Base-by-base conservation (phyloP, 1,140 invertebrate species). In the Theocolax elegans region DNA sequence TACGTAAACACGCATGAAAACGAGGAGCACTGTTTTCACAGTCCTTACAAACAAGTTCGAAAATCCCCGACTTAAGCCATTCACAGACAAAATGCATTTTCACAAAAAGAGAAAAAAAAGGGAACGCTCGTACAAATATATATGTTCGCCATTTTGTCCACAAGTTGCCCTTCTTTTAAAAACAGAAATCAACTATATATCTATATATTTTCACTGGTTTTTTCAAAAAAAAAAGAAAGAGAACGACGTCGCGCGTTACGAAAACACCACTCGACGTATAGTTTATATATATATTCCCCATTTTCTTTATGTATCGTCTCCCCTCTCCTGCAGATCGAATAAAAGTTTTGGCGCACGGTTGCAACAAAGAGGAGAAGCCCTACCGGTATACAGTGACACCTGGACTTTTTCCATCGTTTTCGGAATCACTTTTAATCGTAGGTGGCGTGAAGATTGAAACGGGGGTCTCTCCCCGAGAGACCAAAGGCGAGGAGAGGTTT, bases 401-500 rank as follows among this genome's bases (percentile, higher is more conserved):
- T 71, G 69, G 69, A 71, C 62, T 71, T 71, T 65, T 67, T 59
- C 67, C 59, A 48, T 3, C 40, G 15, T 38, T 63, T 53, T 66
- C 69, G 54, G 69, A 53, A 53, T 65, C 69, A 65, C 53, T 65
- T 56, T 71, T 71, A 71, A 71, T 71, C 69, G 69, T 71, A 71
- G 69, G 69, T 71, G 69, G 69, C 69, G 54, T 71, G 60, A 71
- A 64, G 68, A 64, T 70, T 70, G 67, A 70, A 48, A 9, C 1
- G 25, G 29, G 15, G 31, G 17, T n/a, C n/a, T n/a, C n/a, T n/a
- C n/a, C n/a, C n/a, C n/a, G 46, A 59, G 56, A 49, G 15, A 31
- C 21, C 13, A 29, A 35, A 15, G 38, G 29, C 8, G 56, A 40
- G 59, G 29, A 51, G 29, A 59, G 21, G 12, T 42, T 68, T 35